Evolutionary conservation across 2,888 invertebrate species (phyloP).

Genomic region (Balanococcus diminutus): DNA sequence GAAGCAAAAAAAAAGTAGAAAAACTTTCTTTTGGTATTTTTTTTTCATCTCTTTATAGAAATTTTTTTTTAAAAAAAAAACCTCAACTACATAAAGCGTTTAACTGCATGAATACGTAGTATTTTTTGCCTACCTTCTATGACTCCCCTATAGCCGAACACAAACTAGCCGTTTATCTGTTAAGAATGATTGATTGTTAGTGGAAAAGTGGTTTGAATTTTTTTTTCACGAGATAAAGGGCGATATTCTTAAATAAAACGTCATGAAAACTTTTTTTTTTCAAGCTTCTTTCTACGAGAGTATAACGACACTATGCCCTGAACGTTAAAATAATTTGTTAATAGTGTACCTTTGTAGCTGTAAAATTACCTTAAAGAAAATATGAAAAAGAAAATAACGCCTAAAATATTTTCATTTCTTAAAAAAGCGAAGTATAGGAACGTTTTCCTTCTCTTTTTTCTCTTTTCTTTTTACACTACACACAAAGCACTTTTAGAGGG

Average conservation of each 20-base stretch:
- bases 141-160: neutral
- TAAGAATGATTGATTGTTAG: slow-evolving; percentile 1
- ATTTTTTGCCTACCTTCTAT: neutral
- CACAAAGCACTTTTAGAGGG: neutral
- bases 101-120: slow-evolving; percentile 26
- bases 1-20: no score
- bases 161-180: slow-evolving; percentile 5
- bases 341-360: slow-evolving; percentile 17
- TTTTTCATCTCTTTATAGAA: neutral
- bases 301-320: neutral
- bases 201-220: neutral
- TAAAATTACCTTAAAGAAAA: neutral
- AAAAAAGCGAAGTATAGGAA: neutral
- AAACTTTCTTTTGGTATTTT: neutral
- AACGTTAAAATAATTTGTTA: slow-evolving; percentile 33
- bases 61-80: no score
- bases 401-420: slow-evolving; percentile 5
- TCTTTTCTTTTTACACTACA: neutral
- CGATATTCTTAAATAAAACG: slow-evolving; percentile 21
- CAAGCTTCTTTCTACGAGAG: neutral
- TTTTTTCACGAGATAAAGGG: neutral
- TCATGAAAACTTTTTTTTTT: slow-evolving; percentile 14
- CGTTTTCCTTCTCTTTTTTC: no score
- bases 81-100: slow-evolving; percentile 30
- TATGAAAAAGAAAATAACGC: slow-evolving; percentile 24